Evolutionary conservation across 2,797 vertebrate species (phyloP), one percentile per base, ranked within the genome.

Genomic region (Sarcophilus harrisii): DNA sequence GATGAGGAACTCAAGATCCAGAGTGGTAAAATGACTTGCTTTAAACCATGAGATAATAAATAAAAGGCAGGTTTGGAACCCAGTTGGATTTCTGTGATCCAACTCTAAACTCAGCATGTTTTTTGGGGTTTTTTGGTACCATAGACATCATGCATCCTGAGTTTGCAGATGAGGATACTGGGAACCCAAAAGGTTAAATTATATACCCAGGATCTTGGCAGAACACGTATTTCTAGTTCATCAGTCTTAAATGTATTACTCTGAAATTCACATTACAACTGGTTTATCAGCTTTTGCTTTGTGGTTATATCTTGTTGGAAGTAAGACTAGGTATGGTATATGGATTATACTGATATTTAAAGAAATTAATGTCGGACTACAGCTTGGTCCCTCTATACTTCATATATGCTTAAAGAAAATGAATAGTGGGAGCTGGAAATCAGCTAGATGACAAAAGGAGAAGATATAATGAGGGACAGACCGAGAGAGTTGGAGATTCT

Each of bases 311-410:
- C 73, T 87, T 81, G 8, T 45, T 87, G 73, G 73, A 32, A 87
- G 1, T 24, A 49, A 24, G 10, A 49, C 38, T 81, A 27, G 10
- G 38, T 49, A 9, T 45, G 73, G 73, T 87, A 0, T 24, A 8
- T 49, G 24, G 24, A 24, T 87, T 87, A 87, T 87, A 14, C 38
- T 87, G 21, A 24, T 9, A 9, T 87, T 87, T 87, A 87, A 87
- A 45, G 38, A 87, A 49, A 11, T 87, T 49, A 87, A 21, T 87
- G 38, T 10, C 30, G 27, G 38, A 87, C 21, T 49, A 8, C 30
- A 94, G 73, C 92, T 4, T 90, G 49, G 54, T 18, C 1, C 1
- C 91, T 96, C 90, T 21, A 1, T 60, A 95, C 66, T 95, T 94
- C 52, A 28, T 93, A 59, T 87, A 28, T 90, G 0, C 45, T 90